Evolutionary conservation across 2,888 invertebrate genomes (phyloP).

Genomic region (Apodemia mormo): DNA sequence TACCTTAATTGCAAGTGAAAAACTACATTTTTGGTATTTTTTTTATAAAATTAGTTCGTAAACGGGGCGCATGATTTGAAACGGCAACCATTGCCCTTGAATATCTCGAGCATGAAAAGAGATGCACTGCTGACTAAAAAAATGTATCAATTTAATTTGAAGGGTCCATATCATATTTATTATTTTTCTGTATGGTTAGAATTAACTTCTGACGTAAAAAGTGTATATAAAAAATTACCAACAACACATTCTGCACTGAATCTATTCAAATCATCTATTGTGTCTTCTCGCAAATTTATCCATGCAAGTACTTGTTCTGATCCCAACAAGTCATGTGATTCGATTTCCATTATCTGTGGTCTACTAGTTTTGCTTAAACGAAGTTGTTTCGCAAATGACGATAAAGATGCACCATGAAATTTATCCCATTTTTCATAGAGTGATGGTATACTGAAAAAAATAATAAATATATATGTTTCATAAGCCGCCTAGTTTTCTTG

Average conservation of each 20-base stretch:
- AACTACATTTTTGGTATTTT: too few relatives aligned
- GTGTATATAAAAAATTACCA: constrained; percentile 46
- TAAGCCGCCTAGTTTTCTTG: background rate
- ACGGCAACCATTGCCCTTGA: too few relatives aligned
- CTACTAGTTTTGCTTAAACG: constrained; percentile 83
- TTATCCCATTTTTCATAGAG: constrained; percentile 88
- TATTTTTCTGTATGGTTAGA: too few relatives aligned
- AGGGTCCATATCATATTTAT: too few relatives aligned
- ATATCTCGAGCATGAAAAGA: too few relatives aligned
- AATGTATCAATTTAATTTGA: too few relatives aligned
- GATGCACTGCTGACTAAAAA: too few relatives aligned
- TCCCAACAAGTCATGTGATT: constrained; percentile 82
- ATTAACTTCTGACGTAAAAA: background rate
- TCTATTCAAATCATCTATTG: constrained; percentile 80
- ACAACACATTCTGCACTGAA: constrained; percentile 84
- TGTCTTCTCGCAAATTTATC: constrained; percentile 85
- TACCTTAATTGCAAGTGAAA: too few relatives aligned
- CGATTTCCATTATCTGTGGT: constrained; percentile 84
- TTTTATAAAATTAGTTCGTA: too few relatives aligned
- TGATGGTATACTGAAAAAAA: constrained; percentile 79
- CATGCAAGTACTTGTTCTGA: constrained; percentile 84
- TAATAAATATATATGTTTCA: too few relatives aligned
- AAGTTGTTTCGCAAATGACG: constrained; percentile 82
- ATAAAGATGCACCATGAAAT: constrained; percentile 91
- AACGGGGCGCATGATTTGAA: too few relatives aligned